Percentiles rank a stretch among this genome's conserved stretches.
Evolutionary conservation across 2,113 vertebrate genomes (phyloP).

Genomic region (Trachemys scripta): DNA sequence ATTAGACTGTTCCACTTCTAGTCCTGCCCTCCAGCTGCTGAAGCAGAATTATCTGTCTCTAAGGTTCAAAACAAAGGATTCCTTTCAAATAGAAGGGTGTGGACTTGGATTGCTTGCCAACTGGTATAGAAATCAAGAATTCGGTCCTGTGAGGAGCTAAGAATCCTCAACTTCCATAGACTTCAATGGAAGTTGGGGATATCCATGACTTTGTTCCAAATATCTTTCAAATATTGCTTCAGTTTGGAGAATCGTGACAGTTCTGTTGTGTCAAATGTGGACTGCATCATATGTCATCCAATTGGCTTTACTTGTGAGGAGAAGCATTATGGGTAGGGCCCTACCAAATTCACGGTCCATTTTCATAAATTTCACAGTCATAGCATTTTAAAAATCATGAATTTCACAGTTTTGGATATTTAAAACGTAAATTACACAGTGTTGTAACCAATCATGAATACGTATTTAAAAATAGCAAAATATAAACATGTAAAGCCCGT

Average conservation of each 20-base stretch:
- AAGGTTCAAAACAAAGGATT: slow-evolving; percentile 27
- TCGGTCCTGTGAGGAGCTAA: background rate
- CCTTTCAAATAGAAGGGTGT: slow-evolving; percentile 10
- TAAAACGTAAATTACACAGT: too few species aligned
- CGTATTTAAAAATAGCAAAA: too few species aligned
- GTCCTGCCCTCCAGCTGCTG: background rate
- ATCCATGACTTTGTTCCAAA: background rate
- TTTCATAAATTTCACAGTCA: too few species aligned
- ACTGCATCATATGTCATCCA: background rate
- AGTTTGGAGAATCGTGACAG: background rate
- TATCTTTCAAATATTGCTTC: background rate
- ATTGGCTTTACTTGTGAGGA: background rate
- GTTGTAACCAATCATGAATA: too few species aligned
- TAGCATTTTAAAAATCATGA: too few species aligned
- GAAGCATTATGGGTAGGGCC: background rate
- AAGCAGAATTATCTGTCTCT: background rate
- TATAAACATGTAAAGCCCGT: too few species aligned
- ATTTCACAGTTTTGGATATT: too few species aligned
- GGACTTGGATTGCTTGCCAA: background rate
- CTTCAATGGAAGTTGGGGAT: background rate
- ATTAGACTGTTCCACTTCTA: background rate
- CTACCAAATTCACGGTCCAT: too few species aligned
- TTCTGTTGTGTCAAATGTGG: accelerated
- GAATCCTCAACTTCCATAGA: background rate
- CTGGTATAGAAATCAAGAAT: background rate